Conservation (phyloP, 2,888 invertebrate genomes). For the Brenthis daphne region DNA sequence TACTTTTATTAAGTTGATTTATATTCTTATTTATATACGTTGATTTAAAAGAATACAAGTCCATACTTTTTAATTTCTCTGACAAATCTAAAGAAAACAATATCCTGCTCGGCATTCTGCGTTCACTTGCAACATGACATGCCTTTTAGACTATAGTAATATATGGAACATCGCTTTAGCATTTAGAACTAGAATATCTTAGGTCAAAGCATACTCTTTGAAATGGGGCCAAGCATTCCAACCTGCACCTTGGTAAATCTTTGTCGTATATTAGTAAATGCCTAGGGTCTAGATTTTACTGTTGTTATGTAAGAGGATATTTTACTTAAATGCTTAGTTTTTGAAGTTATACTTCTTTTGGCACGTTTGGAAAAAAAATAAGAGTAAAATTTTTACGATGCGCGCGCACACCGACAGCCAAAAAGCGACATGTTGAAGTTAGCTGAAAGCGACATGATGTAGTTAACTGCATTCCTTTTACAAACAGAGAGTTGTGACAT, state of each 20-base stretch:
- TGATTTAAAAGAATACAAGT: not conserved
- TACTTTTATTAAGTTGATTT: too few relatives aligned
- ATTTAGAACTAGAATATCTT: slow-evolving; percentile 34
- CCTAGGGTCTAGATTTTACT: slow-evolving; percentile 13
- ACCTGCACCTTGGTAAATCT: slow-evolving; percentile 15
- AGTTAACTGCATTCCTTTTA: too few relatives aligned
- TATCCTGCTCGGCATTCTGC: slow-evolving; percentile 1
- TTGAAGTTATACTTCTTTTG: not conserved
- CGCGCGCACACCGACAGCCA: too few relatives aligned
- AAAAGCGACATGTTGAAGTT: too few relatives aligned
- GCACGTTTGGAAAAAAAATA: too few relatives aligned
- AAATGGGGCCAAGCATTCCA: slow-evolving; percentile 31
- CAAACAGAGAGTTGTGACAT: not conserved
- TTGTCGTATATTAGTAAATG: slow-evolving; percentile 19
- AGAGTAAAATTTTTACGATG: too few relatives aligned
- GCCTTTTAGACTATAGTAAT: slow-evolving; percentile 24
- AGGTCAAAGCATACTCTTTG: slow-evolving; percentile 28
- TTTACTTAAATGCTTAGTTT: not conserved
- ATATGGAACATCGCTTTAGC: slow-evolving; percentile 27
- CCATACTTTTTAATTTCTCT: not conserved
- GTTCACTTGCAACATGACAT: slow-evolving; percentile 12
- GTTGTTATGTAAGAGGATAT: not conserved
- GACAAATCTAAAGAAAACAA: slow-evolving; percentile 7
- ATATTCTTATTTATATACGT: too few relatives aligned
- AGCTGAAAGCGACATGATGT: too few relatives aligned